Percentiles rank a stretch among this genome's conserved stretches.
Evolutionary conservation across 2,888 invertebrate genomes (phyloP).

Genomic region (Meteorus cinctellus): DNA sequence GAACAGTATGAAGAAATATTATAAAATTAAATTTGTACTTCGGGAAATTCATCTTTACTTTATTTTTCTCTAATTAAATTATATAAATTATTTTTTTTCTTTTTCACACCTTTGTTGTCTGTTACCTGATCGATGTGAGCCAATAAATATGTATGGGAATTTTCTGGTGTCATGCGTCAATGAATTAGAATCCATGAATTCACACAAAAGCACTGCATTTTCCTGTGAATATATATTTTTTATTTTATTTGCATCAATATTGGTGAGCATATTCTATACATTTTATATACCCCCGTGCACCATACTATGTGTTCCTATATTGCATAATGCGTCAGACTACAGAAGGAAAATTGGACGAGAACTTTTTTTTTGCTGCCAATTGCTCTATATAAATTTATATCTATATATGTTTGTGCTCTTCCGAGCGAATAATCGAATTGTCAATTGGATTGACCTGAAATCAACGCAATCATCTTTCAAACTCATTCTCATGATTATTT

Average conservation of each 20-base stretch:
- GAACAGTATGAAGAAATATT: no score
- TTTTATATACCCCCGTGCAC: neutral
- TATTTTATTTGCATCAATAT: no score
- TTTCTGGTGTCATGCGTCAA: slow-evolving; percentile 43
- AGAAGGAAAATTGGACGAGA: slow-evolving; percentile 7
- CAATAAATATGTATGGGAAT: slow-evolving; percentile 62
- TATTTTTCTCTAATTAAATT: neutral
- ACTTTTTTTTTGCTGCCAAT: no score
- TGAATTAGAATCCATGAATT: neutral
- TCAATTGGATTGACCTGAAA: slow-evolving; percentile 46
- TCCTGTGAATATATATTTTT: no score
- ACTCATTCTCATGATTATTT: slow-evolving; percentile 31
- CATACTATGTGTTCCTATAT: neutral
- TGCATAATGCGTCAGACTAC: neutral
- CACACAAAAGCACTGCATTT: no score
- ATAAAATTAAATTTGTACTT: no score
- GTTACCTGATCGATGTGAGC: slow-evolving; percentile 17
- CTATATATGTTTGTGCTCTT: slow-evolving; percentile 17
- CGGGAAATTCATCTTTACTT: no score
- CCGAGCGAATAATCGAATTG: slow-evolving; percentile 40
- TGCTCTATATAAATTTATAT: no score
- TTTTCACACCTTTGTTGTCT: neutral
- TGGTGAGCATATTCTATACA: neutral
- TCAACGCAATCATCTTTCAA: slow-evolving; percentile 39
- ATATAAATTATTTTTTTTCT: neutral